These are phyloP conservation scores for Conus ventricosus DNA, from an alignment of 1,140 invertebrate species.

Conservation along the genomic window DNA sequence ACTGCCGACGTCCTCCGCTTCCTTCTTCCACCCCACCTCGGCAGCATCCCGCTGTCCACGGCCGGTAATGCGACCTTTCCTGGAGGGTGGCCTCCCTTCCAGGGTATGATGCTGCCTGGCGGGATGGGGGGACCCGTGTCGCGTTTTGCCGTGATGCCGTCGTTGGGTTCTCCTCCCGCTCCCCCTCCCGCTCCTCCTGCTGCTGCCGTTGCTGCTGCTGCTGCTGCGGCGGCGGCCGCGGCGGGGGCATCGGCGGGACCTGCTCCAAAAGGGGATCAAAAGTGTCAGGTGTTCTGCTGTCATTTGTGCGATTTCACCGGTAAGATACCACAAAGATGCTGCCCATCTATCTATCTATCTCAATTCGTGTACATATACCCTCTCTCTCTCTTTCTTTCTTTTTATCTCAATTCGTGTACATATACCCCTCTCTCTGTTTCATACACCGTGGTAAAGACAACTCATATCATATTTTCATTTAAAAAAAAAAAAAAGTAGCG, in stretches of 20 bases:
- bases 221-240: background rate
- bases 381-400: background rate
- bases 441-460: too few species aligned
- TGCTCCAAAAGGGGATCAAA: background rate
- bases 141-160: background rate
- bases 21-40: background rate
- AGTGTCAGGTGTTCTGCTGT: conserved; percentile 64
- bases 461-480: too few species aligned
- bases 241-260: background rate
- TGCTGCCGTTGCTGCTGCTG: too few species aligned
- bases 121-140: background rate
- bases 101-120: background rate
- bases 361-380: background rate
- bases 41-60: background rate
- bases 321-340: conserved; percentile 39
- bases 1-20: background rate
- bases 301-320: conserved; percentile 69
- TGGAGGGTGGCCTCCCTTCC: background rate
- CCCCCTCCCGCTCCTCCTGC: conserved; percentile 24
- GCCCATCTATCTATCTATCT: background rate
- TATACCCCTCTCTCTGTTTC: too few species aligned
- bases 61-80: background rate
- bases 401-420: background rate
- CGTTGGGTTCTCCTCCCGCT: background rate
- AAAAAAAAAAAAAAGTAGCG: too few species aligned